Conservation (phyloP, 2,797 vertebrate genomes). For the Acropternis orthonyx region DNA sequence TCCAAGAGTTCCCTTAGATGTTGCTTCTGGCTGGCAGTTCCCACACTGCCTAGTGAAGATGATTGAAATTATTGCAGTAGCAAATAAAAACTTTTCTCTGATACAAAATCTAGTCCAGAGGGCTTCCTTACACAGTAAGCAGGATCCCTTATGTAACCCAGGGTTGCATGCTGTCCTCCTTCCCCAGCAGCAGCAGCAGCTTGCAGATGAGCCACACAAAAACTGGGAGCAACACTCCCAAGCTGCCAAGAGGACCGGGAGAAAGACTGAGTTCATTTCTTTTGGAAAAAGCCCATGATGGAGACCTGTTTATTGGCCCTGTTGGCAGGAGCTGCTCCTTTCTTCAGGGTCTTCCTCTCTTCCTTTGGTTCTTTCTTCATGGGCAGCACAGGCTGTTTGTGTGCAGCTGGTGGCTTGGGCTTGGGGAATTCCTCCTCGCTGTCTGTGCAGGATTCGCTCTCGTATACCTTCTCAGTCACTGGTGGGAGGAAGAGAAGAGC, state of each 20-base stretch:
- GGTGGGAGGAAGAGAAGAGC: neutral
- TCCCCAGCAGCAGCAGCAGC: neutral
- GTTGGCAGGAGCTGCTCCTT: conserved; percentile 64
- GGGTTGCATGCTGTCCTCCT: neutral
- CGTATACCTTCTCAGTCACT: conserved; percentile 95
- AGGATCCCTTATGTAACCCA: neutral
- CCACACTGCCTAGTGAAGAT: neutral
- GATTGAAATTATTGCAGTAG: neutral
- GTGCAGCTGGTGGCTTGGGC: conserved; percentile 36
- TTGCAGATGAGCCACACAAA: neutral
- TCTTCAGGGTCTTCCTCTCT: conserved; percentile 83
- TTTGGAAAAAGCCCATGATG: conserved; percentile 93
- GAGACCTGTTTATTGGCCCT: conserved; percentile 89
- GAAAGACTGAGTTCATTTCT: conserved; percentile 81
- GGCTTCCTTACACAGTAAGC: conserved; percentile 72
- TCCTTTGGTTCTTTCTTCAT: conserved; percentile 76
- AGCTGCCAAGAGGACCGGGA: neutral
- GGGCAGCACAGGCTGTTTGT: neutral
- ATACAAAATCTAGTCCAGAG: conserved; percentile 23
- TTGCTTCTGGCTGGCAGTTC: neutral
- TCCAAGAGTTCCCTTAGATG: neutral
- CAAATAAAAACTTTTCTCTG: neutral
- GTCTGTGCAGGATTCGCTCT: conserved; percentile 92
- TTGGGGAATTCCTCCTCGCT: conserved; percentile 81
- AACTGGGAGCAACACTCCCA: neutral